Percentiles rank a stretch among this genome's conserved stretches.
phyloP scores from a whole-genome alignment of 2,797 vertebrate genomes.

The Margarornis squamiger region DNA sequence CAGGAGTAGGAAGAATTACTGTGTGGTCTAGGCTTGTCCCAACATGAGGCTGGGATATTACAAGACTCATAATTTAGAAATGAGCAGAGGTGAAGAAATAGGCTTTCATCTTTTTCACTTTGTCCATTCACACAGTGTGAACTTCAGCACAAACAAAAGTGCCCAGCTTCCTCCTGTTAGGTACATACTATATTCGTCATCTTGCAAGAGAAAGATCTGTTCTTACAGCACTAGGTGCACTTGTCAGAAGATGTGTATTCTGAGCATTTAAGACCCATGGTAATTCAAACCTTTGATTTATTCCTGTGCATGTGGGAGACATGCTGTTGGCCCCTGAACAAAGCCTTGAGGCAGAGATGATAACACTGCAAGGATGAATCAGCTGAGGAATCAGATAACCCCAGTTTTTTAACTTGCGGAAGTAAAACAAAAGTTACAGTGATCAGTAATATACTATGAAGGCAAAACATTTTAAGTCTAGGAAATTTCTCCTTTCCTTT shows the following conservation, averaged over 20 bases:
- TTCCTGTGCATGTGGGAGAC: background rate
- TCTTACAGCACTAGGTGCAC: background rate
- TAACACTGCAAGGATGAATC: background rate
- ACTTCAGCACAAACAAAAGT: background rate
- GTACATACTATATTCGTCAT: background rate
- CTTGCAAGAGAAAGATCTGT: background rate
- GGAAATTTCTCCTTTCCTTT: background rate
- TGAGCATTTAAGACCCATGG: background rate
- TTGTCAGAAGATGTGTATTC: background rate
- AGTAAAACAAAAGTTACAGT: background rate
- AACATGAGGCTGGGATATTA: background rate
- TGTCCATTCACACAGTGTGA: background rate
- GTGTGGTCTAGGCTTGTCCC: background rate
- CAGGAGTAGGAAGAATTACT: background rate
- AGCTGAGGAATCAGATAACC: background rate
- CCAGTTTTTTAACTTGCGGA: background rate
- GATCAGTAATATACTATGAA: background rate
- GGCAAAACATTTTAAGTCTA: background rate
- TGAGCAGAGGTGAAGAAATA: background rate
- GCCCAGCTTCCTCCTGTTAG: background rate
- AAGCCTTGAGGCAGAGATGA: background rate
- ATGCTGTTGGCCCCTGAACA: fast-evolving
- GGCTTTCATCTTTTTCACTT: background rate
- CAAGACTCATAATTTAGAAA: background rate
- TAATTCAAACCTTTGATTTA: background rate